Evolutionary conservation across 53 echinoderm and acorn worm genomes (phyloP), one percentile per base, ranked within the genome.

Genomic region (Paelopatides confundens): DNA sequence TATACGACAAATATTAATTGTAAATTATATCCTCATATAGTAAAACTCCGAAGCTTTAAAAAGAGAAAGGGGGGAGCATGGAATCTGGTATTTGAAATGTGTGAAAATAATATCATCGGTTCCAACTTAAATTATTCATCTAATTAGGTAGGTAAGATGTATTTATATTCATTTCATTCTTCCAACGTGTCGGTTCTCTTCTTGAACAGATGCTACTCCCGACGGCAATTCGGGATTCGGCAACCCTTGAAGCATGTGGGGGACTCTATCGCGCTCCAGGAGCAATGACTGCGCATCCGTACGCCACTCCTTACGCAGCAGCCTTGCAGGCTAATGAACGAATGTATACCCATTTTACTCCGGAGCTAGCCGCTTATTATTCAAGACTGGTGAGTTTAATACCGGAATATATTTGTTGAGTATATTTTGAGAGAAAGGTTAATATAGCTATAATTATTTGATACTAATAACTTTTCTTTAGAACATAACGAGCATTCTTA

Each of bases 211-310:
- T 83, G 65, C 65, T 83, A 31, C 65, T 83, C 12, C 65, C 84
- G 24, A 64, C 84, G n/a, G 65, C 84, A 0, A 83, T 83, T 36
- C 35, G 84, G 3, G 84, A 83, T 21, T 65, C 84, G 21, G 65
- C 84, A 1, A 65, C 84, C 65, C 63, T 83, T 31, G 84, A 83
- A 35, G 84, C 84, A 12, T 83, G 84, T 63, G 84, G 84, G 31
- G 84, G 84, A 47, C 64, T 83, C 21, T 83, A 83, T 47, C 64
- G 84, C 18, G n/a, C n/a, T n/a, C 63, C 84, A 23, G 84, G 84
- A 23, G 64, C 84, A 4, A 83, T 83, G 63, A 35, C 76, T 26
- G 65, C 84, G 1, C 63, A 63, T 38, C 84, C 63, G n/a, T 65
- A 63, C 40, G 84, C 84, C 35, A 34, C 63, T 37, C 63, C 84